Percentiles rank a stretch among this genome's conserved stretches.
Conservation (phyloP, 2,113 vertebrate species). For the Megaptera novaeangliae region DNA sequence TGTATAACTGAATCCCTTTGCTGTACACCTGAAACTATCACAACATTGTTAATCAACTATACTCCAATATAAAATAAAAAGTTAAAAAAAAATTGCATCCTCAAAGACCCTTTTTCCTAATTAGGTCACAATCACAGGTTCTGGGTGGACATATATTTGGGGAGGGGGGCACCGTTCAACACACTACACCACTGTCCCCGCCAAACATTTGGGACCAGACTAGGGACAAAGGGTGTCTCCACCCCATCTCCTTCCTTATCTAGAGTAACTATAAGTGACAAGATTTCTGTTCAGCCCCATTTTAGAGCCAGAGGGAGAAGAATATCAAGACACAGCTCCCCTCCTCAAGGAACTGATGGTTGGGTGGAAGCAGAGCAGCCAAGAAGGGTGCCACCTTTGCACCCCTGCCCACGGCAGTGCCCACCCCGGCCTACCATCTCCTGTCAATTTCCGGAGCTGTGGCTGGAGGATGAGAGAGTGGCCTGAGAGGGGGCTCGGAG, state of each 20-base stretch:
- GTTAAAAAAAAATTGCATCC: not conserved
- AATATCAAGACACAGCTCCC: not conserved
- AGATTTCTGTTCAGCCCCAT: not conserved
- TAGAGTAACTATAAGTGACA: not conserved
- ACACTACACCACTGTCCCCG: not conserved
- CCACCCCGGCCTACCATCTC: not conserved
- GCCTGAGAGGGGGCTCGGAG: not conserved
- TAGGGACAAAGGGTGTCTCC: not conserved
- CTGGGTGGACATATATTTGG: not conserved
- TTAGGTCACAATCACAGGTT: not conserved
- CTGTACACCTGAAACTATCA: too few relatives aligned
- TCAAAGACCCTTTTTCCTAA: not conserved
- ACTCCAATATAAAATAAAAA: too few relatives aligned
- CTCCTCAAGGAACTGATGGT: not conserved
- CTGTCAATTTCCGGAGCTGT: rapidly evolving
- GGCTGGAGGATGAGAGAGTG: not conserved
- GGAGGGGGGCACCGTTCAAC: not conserved
- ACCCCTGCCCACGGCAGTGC: rapidly evolving
- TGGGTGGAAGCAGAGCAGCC: not conserved
- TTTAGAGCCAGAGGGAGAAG: not conserved
- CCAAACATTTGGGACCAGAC: not conserved
- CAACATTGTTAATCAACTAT: too few relatives aligned
- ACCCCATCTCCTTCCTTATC: not conserved
- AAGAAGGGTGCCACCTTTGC: rapidly evolving
- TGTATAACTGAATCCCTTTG: too few relatives aligned